Evolutionary conservation across 1,140 invertebrate genomes (phyloP).

Genomic region (Odontomachus brunneus): DNA sequence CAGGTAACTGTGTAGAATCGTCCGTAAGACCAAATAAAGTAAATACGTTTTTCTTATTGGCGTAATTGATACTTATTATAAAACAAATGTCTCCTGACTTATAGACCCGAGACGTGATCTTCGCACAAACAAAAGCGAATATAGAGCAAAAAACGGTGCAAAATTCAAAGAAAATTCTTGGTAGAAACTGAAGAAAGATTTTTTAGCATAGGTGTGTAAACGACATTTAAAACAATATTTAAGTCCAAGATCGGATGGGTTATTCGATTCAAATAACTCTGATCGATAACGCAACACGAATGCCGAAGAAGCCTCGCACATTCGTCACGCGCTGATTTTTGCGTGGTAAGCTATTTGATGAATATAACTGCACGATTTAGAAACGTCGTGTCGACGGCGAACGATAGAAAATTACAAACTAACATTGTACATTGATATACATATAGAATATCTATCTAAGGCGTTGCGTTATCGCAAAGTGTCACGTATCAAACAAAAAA

Average conservation of each 20-base stretch:
- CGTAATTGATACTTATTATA: not conserved
- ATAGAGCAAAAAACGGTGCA: not conserved
- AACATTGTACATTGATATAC: too few species aligned
- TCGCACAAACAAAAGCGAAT: not conserved
- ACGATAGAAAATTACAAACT: not conserved
- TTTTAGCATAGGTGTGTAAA: not conserved
- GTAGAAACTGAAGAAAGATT: not conserved
- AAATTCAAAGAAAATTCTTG: not conserved
- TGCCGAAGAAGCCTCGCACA: not conserved
- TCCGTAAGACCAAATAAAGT: not conserved
- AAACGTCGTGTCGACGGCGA: constrained; percentile 9
- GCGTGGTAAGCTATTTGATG: constrained; percentile 26
- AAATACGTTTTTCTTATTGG: not conserved
- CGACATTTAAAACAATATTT: too few species aligned
- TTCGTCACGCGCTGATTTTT: constrained; percentile 54
- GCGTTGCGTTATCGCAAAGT: too few species aligned
- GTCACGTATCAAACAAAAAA: too few species aligned
- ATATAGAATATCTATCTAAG: too few species aligned
- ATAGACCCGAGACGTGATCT: too few species aligned
- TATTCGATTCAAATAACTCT: too few species aligned
- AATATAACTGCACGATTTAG: constrained; percentile 65
- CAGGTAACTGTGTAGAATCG: too few species aligned
- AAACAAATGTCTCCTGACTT: not conserved
- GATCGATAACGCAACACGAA: not conserved
- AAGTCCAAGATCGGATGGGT: too few species aligned